phyloP scores from a whole-genome alignment of 2,797 vertebrate species.

The Huso huso region DNA sequence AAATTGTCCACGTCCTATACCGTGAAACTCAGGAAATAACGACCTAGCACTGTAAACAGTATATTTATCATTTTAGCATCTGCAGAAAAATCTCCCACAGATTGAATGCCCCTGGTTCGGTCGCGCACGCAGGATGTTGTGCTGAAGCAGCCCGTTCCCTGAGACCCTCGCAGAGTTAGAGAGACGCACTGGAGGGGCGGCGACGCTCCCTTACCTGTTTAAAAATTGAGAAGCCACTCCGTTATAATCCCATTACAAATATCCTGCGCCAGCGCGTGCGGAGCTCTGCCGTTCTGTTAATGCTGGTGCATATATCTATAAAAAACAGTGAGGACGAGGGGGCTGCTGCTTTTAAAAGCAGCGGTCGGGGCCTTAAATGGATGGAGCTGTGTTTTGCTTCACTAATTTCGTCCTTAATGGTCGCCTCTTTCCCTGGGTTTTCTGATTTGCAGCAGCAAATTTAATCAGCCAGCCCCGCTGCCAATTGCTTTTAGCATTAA shows the following conservation, averaged over 20 bases:
- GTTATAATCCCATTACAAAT: too few relatives aligned
- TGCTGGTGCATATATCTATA: constrained; percentile 53
- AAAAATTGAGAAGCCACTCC: constrained; percentile 63
- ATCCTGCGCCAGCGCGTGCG: too few relatives aligned
- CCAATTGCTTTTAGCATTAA: constrained; percentile 81
- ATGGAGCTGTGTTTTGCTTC: constrained; percentile 61
- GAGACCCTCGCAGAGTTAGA: constrained; percentile 26
- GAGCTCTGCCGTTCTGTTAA: constrained; percentile 30
- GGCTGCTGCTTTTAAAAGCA: constrained; percentile 33
- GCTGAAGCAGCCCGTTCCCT: constrained; percentile 26
- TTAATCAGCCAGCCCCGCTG: constrained; percentile 66
- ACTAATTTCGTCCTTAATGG: constrained; percentile 73
- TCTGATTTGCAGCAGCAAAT: constrained; percentile 56
- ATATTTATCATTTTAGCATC: background rate
- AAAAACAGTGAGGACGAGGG: constrained; percentile 40
- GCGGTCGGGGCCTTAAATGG: constrained; percentile 54
- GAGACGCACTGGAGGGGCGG: constrained; percentile 29
- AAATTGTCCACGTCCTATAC: too few relatives aligned
- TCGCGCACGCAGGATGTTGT: constrained; percentile 19
- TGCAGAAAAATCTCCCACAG: too few relatives aligned
- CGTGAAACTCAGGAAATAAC: too few relatives aligned
- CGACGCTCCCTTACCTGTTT: constrained; percentile 55
- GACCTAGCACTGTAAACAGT: background rate
- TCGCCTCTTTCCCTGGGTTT: constrained; percentile 33
- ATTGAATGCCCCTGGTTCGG: too few relatives aligned